Evolutionary conservation across 2,888 invertebrate genomes (phyloP).

Genomic region (Paralinhomoeus sp.): DNA sequence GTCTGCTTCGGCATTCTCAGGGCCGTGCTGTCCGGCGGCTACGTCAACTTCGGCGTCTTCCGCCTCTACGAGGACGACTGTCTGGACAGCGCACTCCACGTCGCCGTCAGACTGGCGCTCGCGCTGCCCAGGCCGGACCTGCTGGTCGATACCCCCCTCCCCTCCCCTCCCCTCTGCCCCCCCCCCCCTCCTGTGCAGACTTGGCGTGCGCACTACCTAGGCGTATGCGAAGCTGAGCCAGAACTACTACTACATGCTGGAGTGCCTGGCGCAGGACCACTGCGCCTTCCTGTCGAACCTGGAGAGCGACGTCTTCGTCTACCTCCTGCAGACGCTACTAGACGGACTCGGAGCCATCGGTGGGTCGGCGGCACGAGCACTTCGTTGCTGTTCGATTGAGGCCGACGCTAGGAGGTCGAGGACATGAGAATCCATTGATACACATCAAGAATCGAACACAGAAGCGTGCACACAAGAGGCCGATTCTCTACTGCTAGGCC

Average conservation of each 20-base stretch:
- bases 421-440: constrained; percentile 3
- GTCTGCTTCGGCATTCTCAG: constrained; percentile 88
- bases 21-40: constrained; percentile 66
- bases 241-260: constrained; percentile 79
- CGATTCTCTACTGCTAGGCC: no score
- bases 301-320: constrained; percentile 79
- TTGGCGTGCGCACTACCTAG: no score
- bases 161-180: no score
- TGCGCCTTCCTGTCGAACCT: constrained; percentile 79
- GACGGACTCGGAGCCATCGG: constrained; percentile 87
- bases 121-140: constrained; percentile 74
- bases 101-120: constrained; percentile 75
- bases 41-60: constrained; percentile 94
- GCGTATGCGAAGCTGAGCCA: constrained; percentile 90
- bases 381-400: no score
- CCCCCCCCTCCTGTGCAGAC: no score
- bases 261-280: constrained; percentile 86
- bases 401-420: no score
- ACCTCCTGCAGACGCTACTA: constrained; percentile 80
- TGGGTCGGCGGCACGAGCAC: no score
- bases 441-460: no score
- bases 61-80: constrained; percentile 88
- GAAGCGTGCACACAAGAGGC: no score
- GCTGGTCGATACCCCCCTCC: constrained; percentile 38
- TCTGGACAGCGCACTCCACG: constrained; percentile 75